Base-by-base conservation (phyloP, 2,888 invertebrate genomes). In the Drosophila barbarae region DNA sequence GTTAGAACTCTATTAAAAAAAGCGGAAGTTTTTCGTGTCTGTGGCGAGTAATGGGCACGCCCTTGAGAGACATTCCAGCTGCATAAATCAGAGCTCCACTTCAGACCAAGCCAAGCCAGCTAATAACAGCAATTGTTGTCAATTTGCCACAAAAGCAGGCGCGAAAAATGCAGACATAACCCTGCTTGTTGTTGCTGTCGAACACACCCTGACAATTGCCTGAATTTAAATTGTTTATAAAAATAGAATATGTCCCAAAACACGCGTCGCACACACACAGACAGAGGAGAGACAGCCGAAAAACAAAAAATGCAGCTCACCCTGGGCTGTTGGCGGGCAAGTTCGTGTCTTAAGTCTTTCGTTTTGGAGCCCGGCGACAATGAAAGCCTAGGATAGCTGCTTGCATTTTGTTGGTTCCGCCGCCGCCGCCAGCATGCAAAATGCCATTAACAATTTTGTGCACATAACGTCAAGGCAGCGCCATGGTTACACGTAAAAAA, bases 211-310 rank as follows among this genome's bases (percentile, higher is more conserved):
- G 79, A 72, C 77, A 81, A 81, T 77, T 83, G 85, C 49, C 72
- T 81, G 83, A 79, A 79, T 79, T 79, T 76, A 79, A 79, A 79
- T 84, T 82, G 75, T 73, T 81, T 67, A 85, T 81, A 81, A 83
- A 85, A 82, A 82, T 82, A 82, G 85, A 82, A 85, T 85, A 58
- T 82, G 85, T 81, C 81, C 82, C 84, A 84, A 82, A 82, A 85
- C 85, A 84, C 71, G 82, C 85, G 78, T 75, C 61, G 44, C 41
- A 36, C 34, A 35, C 36, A 35, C 36, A 28, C 10, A 32, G 58
- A 34, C n/a, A 7, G 7, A n/a, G n/a, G 47, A 9, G 44, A 28
- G 23, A 23, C 46, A 52, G 28, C 36, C 58, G 21, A 44, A 58
- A 61, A 69, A 79, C 7, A 30, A 26, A 58, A 69, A 79, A 63